Base-by-base conservation (phyloP, 2,797 vertebrate genomes). In the Crocidura indochinensis region DNA sequence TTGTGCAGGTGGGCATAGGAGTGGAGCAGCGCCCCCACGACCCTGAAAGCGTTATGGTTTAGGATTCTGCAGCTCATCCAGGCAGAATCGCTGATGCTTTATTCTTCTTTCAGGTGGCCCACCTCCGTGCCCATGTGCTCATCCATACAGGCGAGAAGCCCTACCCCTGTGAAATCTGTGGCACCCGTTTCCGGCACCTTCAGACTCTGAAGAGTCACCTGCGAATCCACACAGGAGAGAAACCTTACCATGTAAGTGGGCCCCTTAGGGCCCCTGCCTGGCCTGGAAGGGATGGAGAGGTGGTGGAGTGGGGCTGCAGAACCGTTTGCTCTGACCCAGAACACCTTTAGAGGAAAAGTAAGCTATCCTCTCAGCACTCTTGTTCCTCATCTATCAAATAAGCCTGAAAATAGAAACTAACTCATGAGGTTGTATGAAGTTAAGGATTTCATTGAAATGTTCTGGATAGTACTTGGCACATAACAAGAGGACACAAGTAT, bases 71-170 rank as follows among this genome's bases (percentile, higher is more conserved):
- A 6, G 65, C 29, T 26, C 47, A 8, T 27, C 65, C 47, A 0
- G 0, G 8, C n/a, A 3, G 53, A 44, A 11, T 29, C 47, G 20
- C 68, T 94, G 29, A 93, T 0, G 0, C 49, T 85, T 19, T 27
- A 9, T 62, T 19, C 0, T 10, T n/a, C 14, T 0, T 65, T 19
- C 91, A 99, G 99, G 99, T 99, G 68, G 99, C 99, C 90, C 99
- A 99, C 95, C 98, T 99, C 46, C 99, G 99, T 2, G 99, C 99
- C 76, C 99, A 99, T 0, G 99, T 99, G 94, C 96, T 99, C 93
- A 99, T 99, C 97, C 99, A 99, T 98, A 99, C 99, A 0, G 99
- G 99, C 0, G 99, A 99, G 98, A 99, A 99, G 97, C 99, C 99
- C 0, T 99, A 99, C 80, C 99, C 99, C 1, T 99, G 99, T 5